phyloP scores from a whole-genome alignment of 1,140 invertebrate species.

The Listronotus bonariensis region DNA sequence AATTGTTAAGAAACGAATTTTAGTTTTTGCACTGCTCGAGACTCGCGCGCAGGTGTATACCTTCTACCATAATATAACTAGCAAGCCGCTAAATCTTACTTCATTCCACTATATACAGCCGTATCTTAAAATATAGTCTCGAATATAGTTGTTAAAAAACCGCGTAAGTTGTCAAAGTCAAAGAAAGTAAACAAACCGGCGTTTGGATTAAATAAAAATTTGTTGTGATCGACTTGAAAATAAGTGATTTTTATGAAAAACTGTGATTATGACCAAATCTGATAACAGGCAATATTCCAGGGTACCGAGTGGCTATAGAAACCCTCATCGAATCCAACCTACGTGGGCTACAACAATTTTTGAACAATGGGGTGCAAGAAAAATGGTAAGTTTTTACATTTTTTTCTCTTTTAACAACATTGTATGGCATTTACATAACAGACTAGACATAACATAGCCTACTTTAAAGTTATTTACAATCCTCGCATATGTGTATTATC shows the following conservation, averaged over 20 bases:
- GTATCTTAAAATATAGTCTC: slow-evolving; percentile 13
- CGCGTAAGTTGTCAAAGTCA: slow-evolving; percentile 18
- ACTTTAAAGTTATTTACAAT: too few relatives aligned
- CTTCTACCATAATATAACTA: slow-evolving; percentile 14
- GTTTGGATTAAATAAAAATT: neutral
- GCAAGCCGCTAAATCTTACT: slow-evolving; percentile 13
- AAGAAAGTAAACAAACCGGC: slow-evolving; percentile 31
- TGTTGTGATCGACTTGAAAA: slow-evolving; percentile 11
- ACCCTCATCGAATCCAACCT: slow-evolving; percentile 1
- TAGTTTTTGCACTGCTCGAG: neutral
- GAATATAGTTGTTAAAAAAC: slow-evolving; percentile 10
- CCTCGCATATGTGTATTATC: too few relatives aligned
- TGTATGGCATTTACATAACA: too few relatives aligned
- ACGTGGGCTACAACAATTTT: slow-evolving; percentile 10
- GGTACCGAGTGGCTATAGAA: slow-evolving; percentile 25
- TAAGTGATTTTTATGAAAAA: slow-evolving; percentile 23
- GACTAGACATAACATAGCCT: too few relatives aligned
- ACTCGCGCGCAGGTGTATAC: slow-evolving; percentile 2
- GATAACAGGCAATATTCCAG: slow-evolving; percentile 24
- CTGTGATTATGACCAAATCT: slow-evolving; percentile 33
- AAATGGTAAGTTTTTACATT: slow-evolving; percentile 21
- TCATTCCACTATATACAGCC: slow-evolving; percentile 19
- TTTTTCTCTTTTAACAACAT: too few relatives aligned
- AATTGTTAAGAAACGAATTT: too few relatives aligned
- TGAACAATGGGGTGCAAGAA: slow-evolving; percentile 3